Conservation (phyloP, 1,140 invertebrate species). For the Venustaconcha ellipsiformis region DNA sequence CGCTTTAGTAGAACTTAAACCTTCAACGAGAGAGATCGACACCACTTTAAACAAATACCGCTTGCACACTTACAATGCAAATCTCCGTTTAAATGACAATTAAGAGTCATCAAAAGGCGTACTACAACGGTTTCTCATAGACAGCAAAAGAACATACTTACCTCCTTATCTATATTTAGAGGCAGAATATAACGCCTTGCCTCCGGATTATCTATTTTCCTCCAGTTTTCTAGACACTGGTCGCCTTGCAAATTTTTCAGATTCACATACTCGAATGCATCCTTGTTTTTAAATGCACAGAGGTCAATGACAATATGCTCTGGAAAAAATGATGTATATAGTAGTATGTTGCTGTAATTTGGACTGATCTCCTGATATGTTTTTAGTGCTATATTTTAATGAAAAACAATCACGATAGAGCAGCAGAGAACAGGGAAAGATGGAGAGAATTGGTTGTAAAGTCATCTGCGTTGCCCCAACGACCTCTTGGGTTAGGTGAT, state of each 20-base stretch:
- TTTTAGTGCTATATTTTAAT: slow-evolving; percentile 3
- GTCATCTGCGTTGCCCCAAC: too few relatives aligned
- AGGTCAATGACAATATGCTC: slow-evolving; percentile 82
- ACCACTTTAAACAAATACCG: too few relatives aligned
- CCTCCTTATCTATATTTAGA: slow-evolving; percentile 8
- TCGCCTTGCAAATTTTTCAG: slow-evolving; percentile 19
- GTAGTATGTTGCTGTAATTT: neutral
- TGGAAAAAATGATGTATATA: neutral
- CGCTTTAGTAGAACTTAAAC: too few relatives aligned
- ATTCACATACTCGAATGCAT: slow-evolving; percentile 68
- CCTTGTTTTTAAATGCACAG: slow-evolving; percentile 84
- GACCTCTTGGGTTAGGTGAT: too few relatives aligned
- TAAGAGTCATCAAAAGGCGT: too few relatives aligned
- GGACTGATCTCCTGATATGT: neutral
- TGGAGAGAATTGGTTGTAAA: too few relatives aligned
- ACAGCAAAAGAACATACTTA: neutral
- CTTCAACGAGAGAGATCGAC: too few relatives aligned
- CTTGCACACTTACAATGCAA: too few relatives aligned
- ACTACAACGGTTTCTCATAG: too few relatives aligned
- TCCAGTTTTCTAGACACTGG: neutral
- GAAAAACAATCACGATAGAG: neutral
- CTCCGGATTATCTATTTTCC: neutral
- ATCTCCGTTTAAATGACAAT: too few relatives aligned
- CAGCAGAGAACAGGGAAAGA: too few relatives aligned
- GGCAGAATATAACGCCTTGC: slow-evolving; percentile 20